Evolutionary conservation across 2,797 vertebrate genomes (phyloP).

Genomic region (Pyrocephalus nanus): DNA sequence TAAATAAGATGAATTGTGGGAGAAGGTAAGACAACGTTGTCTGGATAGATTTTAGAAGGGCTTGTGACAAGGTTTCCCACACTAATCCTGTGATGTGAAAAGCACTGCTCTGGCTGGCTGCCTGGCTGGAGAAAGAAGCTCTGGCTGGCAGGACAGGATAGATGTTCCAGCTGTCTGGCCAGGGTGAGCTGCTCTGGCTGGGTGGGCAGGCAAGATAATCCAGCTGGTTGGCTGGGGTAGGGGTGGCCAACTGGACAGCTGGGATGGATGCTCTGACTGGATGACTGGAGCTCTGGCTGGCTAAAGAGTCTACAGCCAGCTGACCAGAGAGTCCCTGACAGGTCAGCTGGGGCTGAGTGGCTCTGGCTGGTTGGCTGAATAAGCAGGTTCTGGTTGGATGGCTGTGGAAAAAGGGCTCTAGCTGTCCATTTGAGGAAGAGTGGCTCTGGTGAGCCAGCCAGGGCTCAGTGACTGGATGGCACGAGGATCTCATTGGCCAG

Average conservation of each 20-base stretch:
- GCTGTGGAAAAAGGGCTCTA: neutral
- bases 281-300: neutral
- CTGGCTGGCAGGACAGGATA: neutral
- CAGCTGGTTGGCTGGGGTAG: neutral
- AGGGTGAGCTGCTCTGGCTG: neutral
- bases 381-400: neutral
- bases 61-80: neutral
- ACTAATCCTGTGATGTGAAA: neutral
- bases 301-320: no score
- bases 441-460: neutral
- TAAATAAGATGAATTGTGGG: neutral
- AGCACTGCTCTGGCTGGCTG: neutral
- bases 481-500: neutral
- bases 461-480: neutral
- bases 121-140: neutral
- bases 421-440: neutral
- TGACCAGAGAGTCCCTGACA: neutral
- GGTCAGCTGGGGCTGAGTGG: neutral
- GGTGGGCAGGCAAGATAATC: neutral
- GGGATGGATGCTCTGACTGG: no score
- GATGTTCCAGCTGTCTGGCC: neutral
- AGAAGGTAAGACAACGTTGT: neutral
- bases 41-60: neutral
- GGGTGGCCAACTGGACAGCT: neutral
- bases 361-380: neutral